Evolutionary conservation across 2,113 vertebrate species (phyloP), one percentile per base, ranked within the genome.

Genomic region (Danio rerio): DNA sequence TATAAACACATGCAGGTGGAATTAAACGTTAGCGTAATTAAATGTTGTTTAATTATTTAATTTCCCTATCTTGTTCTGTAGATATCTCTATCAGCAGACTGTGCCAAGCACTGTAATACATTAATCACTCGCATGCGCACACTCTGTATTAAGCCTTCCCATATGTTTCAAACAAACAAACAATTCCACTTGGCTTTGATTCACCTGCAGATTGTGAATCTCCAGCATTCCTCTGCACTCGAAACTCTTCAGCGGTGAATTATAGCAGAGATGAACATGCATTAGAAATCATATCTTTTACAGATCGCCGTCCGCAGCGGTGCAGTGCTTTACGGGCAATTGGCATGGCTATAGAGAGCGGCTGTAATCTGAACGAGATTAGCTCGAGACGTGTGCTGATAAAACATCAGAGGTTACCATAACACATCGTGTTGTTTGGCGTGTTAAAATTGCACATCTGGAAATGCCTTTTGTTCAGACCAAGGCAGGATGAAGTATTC

Each of bases 321-420:
- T 31, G 42, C 74, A 16, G 58, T 63, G 13, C 43, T 63, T 77
- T 63, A 50, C 62, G 45, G 45, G 58, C 5, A 7, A 31, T 62
- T 77, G 74, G 74, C 58, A 50, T 11, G 5, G 18, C 58, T 77
- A 62, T 62, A 77, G 43, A 63, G 56, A 77, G 12, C 5, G n/a
- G 58, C 42, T 77, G 45, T 31, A 77, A 62, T 77, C 74, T 62
- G 58, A 77, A 1, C 40, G 13, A 77, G 74, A 77, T 77, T 58
- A 18, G 47, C 69, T 31, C 69, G 10, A 62, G 45, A 62, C 18
- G 13, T 77, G 8, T 52, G 49, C 43, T 31, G 58, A 77, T 63
- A 40, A 63, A 63, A 63, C 74, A 77, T 63, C 75, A 63, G 18
- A 77, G 75, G 75, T 77, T 77, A 77, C 75, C 75, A 63, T 63